Evolutionary conservation across 1,140 invertebrate species (phyloP), one percentile per base, ranked within the genome.

Genomic region (Caenorhabditis latens): DNA sequence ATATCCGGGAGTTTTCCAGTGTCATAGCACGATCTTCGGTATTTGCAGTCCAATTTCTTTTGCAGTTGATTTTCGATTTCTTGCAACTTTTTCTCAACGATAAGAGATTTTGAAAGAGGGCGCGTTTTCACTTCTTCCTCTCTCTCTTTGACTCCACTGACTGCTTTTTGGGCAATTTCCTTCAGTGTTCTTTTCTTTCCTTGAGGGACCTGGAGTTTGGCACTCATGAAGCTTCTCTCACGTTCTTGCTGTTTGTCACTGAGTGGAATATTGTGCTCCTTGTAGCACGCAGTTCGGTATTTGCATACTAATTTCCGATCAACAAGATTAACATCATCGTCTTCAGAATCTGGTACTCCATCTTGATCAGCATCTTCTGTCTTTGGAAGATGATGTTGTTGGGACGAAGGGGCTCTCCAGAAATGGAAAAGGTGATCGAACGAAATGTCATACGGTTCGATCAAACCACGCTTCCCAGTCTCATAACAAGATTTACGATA

Each of bases 221-320:
- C 87, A 24, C 32, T 83, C 40, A 86, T 82, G 13, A 87, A 42
- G 19, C 82, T 88, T n/a, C 82, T 67, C 58, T 88, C 86, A 24
- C 87, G 83, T 67, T 87, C 90, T 9, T 86, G n/a, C 40, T 85
- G 58, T 67, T 89, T 84, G 57, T 87, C 84, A 46, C 50, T 84
- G 84, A 89, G 53, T 58, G 90, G 84, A 40, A 89, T 82, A 8
- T 89, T 86, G 16, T 83, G 86, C 16, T 90, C 84, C n/a, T 85
- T 88, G 84, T 90, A 90, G 63, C 90, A 90, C 11, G 87, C 82
- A n/a, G 57, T 50, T 43, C 90, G 82, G 65, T 90, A 90, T 84
- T 90, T 90, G 89, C 90, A 90, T 19, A 71, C 53, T 16, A 91
- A 40, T 67, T 90, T 90, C n/a, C 79, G 42, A 43, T 85, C 83